These are phyloP conservation scores for Montifringilla adamsi DNA, from an alignment of 2,113 vertebrate genomes.

Conservation along the genomic window DNA sequence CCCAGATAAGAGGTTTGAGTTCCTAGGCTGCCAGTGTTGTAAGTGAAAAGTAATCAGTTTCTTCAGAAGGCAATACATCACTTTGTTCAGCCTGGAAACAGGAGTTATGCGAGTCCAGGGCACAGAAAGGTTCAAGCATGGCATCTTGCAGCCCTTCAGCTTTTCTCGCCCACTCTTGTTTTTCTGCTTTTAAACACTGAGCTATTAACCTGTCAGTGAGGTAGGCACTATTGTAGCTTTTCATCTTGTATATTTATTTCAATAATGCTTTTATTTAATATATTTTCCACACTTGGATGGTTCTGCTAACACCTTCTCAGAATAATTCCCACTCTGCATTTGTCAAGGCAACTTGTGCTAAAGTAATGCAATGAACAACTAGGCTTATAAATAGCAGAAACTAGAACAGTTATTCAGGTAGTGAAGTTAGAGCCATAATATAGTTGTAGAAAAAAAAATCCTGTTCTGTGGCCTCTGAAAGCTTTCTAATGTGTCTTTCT, in stretches of 20 bases:
- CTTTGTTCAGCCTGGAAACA: background rate
- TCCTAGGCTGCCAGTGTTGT: background rate
- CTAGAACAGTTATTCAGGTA: background rate
- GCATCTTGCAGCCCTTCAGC: background rate
- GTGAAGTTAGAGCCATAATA: background rate
- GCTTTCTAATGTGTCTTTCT: background rate
- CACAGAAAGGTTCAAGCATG: background rate
- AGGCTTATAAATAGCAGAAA: background rate
- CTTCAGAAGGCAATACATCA: background rate
- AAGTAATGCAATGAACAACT: background rate
- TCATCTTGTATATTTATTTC: background rate
- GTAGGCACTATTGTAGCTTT: background rate
- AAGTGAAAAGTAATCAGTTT: background rate
- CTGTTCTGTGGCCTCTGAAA: background rate
- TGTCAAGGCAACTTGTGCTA: background rate
- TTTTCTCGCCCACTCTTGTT: background rate
- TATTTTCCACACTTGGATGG: background rate
- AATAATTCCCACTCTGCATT: background rate
- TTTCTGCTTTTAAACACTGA: constrained; percentile 5
- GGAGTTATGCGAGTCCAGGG: background rate
- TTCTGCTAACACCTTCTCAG: background rate
- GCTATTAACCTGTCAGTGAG: background rate
- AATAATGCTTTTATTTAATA: constrained; percentile 16
- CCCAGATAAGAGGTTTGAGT: background rate
- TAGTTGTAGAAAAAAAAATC: background rate